phyloP scores from a whole-genome alignment of 2,113 vertebrate species.

The Misgurnus mizolepis region DNA sequence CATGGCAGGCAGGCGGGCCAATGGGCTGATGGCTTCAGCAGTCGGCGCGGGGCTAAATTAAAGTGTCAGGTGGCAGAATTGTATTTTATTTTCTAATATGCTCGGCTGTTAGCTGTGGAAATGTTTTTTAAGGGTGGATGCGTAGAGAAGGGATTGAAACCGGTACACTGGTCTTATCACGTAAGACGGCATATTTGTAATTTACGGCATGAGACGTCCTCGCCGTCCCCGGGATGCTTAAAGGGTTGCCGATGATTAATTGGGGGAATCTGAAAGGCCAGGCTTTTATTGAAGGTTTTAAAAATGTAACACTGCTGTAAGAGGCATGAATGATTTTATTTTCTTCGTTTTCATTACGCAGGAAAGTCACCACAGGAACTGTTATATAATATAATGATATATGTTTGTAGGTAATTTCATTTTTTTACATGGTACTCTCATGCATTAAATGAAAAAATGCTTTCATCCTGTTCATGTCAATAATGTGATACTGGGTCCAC shows the following conservation, averaged over 20 bases:
- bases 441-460: conserved; percentile 6
- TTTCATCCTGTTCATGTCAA: conserved; percentile 28
- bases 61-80: conserved; percentile 78
- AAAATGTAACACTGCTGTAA: conserved; percentile 16
- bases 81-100: conserved; percentile 81
- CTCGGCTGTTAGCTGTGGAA: conserved; percentile 74
- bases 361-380: conserved; percentile 6
- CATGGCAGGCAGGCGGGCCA: conserved; percentile 69
- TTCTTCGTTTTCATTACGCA: conserved; percentile 16
- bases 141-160: conserved; percentile 69
- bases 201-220: conserved; percentile 17
- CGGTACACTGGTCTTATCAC: conserved; percentile 9
- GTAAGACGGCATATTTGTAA: conserved; percentile 35
- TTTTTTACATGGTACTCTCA: background rate
- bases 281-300: conserved; percentile 33
- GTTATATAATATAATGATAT: background rate
- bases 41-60: conserved; percentile 76
- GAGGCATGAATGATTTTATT: conserved; percentile 33
- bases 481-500: background rate
- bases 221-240: background rate
- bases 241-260: conserved; percentile 42
- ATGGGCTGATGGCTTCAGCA: conserved; percentile 74
- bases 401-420: background rate
- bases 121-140: conserved; percentile 60
- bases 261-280: conserved; percentile 36